Conservation (phyloP, 37 sponge, comb jelly and placozoan genomes). For the Crambe crambe region DNA sequence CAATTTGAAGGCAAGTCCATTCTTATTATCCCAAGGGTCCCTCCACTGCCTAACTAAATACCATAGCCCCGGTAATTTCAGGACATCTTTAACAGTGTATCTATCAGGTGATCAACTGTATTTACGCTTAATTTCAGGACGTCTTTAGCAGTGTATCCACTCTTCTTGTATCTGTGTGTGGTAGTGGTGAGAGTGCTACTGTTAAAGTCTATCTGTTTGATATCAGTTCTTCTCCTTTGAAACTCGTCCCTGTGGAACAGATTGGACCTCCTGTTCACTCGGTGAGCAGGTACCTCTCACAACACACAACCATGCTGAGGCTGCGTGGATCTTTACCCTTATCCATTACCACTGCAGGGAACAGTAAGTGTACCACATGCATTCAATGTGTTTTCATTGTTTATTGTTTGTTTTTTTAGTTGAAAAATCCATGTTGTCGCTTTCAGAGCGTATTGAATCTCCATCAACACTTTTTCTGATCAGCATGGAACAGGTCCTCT, state of each 20-base stretch:
- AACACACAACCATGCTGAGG: not conserved
- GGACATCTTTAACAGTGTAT: not conserved
- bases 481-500: not conserved
- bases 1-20: not conserved
- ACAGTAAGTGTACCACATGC: not conserved
- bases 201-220: not conserved
- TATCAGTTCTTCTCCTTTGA: not conserved
- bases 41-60: too few species aligned
- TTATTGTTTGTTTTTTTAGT: not conserved
- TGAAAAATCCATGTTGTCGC: not conserved
- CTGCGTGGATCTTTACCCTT: constrained; percentile 8
- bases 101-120: too few species aligned
- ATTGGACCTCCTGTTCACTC: not conserved
- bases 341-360: not conserved
- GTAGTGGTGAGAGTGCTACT: not conserved
- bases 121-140: not conserved
- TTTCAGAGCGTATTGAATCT: constrained; percentile 13
- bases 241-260: not conserved
- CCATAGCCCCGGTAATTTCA: too few species aligned
- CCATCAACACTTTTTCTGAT: constrained; percentile 2
- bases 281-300: not conserved
- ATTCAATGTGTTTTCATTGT: not conserved
- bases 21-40: too few species aligned
- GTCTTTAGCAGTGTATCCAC: not conserved
- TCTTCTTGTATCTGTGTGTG: constrained; percentile 1